Evolutionary conservation across 2,797 vertebrate genomes (phyloP).

Genomic region (Xenops minutus): DNA sequence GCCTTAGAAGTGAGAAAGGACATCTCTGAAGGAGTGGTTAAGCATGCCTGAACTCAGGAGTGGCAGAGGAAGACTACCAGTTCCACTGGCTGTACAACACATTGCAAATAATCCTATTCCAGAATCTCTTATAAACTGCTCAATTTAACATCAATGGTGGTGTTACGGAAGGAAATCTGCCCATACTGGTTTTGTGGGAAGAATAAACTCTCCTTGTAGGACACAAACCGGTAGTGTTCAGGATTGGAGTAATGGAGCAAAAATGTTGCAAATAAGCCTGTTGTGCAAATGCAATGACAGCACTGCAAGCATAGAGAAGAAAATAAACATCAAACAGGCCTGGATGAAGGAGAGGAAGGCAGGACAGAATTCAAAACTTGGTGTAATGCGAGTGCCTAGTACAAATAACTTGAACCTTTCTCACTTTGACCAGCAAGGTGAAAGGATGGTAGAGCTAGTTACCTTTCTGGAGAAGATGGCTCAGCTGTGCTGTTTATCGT

Average conservation of each 20-base stretch:
- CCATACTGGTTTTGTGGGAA: not conserved
- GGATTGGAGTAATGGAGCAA: not conserved
- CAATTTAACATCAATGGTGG: not conserved
- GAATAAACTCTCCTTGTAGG: not conserved
- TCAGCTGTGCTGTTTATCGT: not conserved
- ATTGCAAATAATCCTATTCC: not conserved
- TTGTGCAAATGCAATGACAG: not conserved
- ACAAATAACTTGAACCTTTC: not conserved
- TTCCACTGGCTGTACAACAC: not conserved
- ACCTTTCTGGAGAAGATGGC: not conserved
- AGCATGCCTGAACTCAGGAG: not conserved
- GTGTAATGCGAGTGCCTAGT: not conserved
- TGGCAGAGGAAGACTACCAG: not conserved
- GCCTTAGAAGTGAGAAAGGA: not conserved
- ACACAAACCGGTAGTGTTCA: not conserved
- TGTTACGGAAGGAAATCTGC: not conserved
- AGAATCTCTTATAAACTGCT: not conserved
- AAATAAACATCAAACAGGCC: not conserved
- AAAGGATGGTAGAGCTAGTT: not conserved
- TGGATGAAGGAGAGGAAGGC: not conserved
- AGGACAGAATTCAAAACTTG: not conserved
- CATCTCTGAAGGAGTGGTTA: not conserved
- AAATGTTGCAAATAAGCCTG: not conserved
- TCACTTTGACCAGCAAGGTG: not conserved
- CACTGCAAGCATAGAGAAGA: not conserved